Base-by-base conservation (phyloP, 2,888 invertebrate species). In the Callimorpha dominula region DNA sequence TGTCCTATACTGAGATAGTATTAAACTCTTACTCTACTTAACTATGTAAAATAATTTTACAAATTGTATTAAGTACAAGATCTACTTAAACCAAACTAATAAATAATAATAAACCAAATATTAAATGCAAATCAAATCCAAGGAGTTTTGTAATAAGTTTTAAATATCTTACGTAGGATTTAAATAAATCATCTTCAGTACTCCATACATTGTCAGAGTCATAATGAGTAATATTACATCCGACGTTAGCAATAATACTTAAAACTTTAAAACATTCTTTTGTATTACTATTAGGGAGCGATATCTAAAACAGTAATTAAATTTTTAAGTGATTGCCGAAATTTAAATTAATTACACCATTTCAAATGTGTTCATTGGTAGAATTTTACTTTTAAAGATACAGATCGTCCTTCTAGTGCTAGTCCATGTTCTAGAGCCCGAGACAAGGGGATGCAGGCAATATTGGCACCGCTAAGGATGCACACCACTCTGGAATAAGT, bases 401-500 rank as follows among this genome's bases (percentile, higher is more conserved):
- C 79, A 42, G 84, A 63, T 70, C 88, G 87, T 20, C 89, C 90
- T 80, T 91, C 90, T 8, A 88, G 63, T 40, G 84, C 87, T 78
- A 86, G 89, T 4, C 86, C 92, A 64, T 90, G 85, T 65, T 88
- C 80, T 12, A 92, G 43, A 71, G 85, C 81, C 43, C 81, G 78
- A 5, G 86, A 77, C 54, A 91, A 72, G 6, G 80, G 80, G 46
- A 78, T 70, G 5, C 69, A 68, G 54, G 87, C 87, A 12, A 91
- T 86, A 75, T 90, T 91, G 42, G 89, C 89, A 57, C 93, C 92
- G 64, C 87, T 87, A 5, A 92, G 74, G 17, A 93, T 62, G 75
- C 90, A 91, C 43, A 92, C 92, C 42, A 93, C 92, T 12, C 93
- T 93, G 86, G 12, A 83, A 71, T 40, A 17, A 64, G 52, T 31